Conservation (phyloP, 2,113 vertebrate genomes). For the Onychorhynchus coronatus region DNA sequence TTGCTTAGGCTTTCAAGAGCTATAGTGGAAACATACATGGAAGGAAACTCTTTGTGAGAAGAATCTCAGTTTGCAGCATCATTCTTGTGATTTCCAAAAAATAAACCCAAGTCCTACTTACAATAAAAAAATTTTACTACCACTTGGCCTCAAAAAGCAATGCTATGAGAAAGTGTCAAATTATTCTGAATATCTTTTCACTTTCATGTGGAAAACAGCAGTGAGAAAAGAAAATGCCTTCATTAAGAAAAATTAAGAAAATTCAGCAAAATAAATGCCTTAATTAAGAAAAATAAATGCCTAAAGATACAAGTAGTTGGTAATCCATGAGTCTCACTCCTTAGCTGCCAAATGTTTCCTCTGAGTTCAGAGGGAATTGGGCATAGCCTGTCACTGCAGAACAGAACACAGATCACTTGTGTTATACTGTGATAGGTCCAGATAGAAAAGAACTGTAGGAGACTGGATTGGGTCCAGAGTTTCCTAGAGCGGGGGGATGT, state of each 20-base stretch:
- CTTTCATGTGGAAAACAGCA: not conserved
- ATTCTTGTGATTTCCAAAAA: not conserved
- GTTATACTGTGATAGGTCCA: rapidly evolving
- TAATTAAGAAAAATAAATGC: not conserved
- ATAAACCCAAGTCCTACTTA: not conserved
- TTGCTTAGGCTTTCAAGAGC: not conserved
- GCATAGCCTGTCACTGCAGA: not conserved
- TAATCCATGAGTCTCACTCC: not conserved
- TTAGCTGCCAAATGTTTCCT: not conserved
- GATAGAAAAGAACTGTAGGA: not conserved
- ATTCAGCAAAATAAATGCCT: not conserved
- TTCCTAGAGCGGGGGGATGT: not conserved
- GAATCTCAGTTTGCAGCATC: not conserved
- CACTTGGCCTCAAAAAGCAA: not conserved
- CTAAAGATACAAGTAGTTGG: not conserved
- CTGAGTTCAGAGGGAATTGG: not conserved
- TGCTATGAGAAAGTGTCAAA: not conserved
- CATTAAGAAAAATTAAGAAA: not conserved
- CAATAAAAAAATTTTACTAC: not conserved
- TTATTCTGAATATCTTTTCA: not conserved
- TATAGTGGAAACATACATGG: not conserved
- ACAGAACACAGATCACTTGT: not conserved
- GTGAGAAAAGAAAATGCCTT: not conserved
- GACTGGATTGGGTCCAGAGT: not conserved
- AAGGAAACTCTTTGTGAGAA: not conserved